Evolutionary conservation across 2,888 invertebrate species (phyloP).

Genomic region (Pseudolycoriella hygida): DNA sequence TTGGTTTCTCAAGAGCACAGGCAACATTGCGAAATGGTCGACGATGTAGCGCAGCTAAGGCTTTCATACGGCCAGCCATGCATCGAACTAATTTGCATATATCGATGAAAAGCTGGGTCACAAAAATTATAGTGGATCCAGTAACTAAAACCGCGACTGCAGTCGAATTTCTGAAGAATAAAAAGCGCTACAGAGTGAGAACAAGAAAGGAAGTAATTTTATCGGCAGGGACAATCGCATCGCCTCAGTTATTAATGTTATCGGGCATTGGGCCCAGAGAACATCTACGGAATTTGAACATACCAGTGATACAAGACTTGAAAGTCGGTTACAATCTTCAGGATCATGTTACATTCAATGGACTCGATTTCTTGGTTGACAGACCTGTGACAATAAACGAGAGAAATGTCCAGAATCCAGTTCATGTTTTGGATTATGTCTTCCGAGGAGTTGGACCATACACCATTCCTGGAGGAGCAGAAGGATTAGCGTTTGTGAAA

Average conservation of each 20-base stretch:
- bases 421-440: slow-evolving; percentile 39
- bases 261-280: slow-evolving; percentile 60
- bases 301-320: slow-evolving; percentile 45
- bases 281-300: slow-evolving; percentile 38
- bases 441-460: slow-evolving; percentile 47
- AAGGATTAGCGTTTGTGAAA: slow-evolving; percentile 55
- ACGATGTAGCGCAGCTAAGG: slow-evolving; percentile 63
- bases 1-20: slow-evolving; percentile 53
- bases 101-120: slow-evolving; percentile 48
- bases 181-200: slow-evolving; percentile 30
- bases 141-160: slow-evolving; percentile 40
- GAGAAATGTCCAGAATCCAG: slow-evolving; percentile 26
- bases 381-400: slow-evolving; percentile 50
- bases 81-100: slow-evolving; percentile 49
- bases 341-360: slow-evolving; percentile 59
- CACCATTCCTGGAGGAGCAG: slow-evolving; percentile 61
- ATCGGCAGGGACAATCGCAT: slow-evolving; percentile 65
- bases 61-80: slow-evolving; percentile 51
- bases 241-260: slow-evolving; percentile 71
- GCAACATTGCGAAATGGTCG: slow-evolving; percentile 53
- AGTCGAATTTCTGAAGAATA: slow-evolving; percentile 49
- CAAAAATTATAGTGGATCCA: slow-evolving; percentile 47
- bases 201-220: slow-evolving; percentile 62
- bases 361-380: slow-evolving; percentile 54
- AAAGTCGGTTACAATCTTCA: slow-evolving; percentile 68